These are phyloP conservation scores for Macrobrachium nipponense DNA, from an alignment of 1,140 invertebrate genomes.

Conservation along the genomic window DNA sequence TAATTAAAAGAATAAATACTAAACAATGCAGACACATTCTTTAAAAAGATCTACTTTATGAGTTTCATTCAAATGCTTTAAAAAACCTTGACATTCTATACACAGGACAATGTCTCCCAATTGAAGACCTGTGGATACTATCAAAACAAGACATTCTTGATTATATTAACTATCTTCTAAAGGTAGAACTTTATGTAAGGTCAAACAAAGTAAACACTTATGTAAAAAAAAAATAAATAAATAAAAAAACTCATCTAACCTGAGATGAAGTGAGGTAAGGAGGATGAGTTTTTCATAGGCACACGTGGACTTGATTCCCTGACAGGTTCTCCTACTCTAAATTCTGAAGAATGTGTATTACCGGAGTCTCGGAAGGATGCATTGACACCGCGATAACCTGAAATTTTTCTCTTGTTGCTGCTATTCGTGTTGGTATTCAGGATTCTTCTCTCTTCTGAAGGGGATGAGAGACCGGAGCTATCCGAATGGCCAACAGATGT, in stretches of 20 bases:
- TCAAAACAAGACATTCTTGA: not conserved
- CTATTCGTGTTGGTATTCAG: not conserved
- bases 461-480: constrained; percentile 42
- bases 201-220: too few relatives aligned
- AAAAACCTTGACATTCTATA: too few relatives aligned
- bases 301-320: constrained; percentile 28
- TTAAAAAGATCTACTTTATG: too few relatives aligned
- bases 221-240: not conserved
- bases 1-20: too few relatives aligned
- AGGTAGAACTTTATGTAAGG: too few relatives aligned
- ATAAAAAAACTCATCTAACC: constrained; percentile 13
- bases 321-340: constrained; percentile 57
- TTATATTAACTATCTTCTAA: too few relatives aligned
- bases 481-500: constrained; percentile 51
- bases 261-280: constrained; percentile 56
- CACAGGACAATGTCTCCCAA: not conserved
- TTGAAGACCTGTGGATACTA: not conserved
- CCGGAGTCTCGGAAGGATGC: not conserved
- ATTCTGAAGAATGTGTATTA: constrained; percentile 30
- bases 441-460: constrained; percentile 37
- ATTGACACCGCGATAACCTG: constrained; percentile 12
- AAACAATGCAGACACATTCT: too few relatives aligned
- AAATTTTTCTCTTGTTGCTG: constrained; percentile 1
- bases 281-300: constrained; percentile 42
- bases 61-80: too few relatives aligned